These are phyloP conservation scores for Aplodontia rufa DNA, from an alignment of 2,113 vertebrate genomes.

Conservation along the genomic window DNA sequence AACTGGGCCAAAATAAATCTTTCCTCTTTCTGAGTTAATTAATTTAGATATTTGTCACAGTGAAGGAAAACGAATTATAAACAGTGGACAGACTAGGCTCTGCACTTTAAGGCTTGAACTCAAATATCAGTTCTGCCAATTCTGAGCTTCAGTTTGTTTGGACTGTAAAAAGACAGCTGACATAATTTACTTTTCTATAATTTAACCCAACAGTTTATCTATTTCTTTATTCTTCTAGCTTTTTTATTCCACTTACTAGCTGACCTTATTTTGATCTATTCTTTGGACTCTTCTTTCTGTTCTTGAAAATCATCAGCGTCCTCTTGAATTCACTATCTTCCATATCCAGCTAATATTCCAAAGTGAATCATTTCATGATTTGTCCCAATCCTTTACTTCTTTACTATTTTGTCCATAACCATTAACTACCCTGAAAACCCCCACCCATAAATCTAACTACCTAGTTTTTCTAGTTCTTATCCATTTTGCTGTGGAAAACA, in stretches of 20 bases:
- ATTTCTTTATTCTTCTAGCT: not conserved
- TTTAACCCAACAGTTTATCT: not conserved
- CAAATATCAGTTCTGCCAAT: not conserved
- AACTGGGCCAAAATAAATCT: not conserved
- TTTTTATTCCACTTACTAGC: not conserved
- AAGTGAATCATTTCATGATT: not conserved
- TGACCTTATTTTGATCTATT: not conserved
- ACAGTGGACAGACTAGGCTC: not conserved
- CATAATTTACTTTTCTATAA: not conserved
- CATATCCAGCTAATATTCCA: not conserved
- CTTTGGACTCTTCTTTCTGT: not conserved
- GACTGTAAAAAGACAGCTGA: not conserved
- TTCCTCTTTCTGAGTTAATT: not conserved
- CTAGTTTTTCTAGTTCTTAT: not conserved
- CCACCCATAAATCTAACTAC: not conserved
- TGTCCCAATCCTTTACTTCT: not conserved
- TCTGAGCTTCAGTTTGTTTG: not conserved
- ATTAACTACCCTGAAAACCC: not conserved
- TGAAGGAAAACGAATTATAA: not conserved
- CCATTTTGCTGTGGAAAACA: not conserved
- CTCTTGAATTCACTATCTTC: not conserved
- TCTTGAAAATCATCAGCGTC: not conserved
- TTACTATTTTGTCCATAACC: not conserved
- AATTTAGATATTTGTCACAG: not conserved
- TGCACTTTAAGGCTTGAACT: not conserved